Evolutionary conservation across 64 coral and sea anemone species (phyloP).

Genomic region (Acropora yongei): DNA sequence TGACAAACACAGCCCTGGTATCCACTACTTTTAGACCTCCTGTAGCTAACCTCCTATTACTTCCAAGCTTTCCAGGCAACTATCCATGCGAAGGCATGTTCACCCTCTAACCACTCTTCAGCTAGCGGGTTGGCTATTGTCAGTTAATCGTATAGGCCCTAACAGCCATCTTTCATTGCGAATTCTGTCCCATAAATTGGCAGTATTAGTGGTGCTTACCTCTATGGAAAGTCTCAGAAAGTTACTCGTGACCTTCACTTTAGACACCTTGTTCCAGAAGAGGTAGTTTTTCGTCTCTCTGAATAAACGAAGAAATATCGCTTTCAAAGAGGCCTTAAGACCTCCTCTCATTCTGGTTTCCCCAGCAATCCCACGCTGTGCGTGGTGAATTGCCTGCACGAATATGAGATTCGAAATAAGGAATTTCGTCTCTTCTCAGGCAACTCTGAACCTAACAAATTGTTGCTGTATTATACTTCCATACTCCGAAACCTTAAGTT

Average conservation of each 20-base stretch:
- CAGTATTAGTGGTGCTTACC: constrained; percentile 36
- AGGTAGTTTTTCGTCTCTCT: background rate
- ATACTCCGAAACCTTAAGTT: too few species aligned
- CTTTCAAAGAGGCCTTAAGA: too few species aligned
- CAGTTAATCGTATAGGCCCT: background rate
- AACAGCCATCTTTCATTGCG: constrained; percentile 4
- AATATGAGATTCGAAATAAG: background rate
- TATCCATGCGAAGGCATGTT: background rate
- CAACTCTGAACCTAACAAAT: too few species aligned
- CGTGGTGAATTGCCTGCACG: background rate
- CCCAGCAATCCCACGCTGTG: background rate
- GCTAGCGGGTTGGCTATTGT: background rate
- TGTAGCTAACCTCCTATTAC: background rate
- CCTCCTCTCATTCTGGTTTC: too few species aligned
- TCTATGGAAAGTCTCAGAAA: constrained; percentile 53
- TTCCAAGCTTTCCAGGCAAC: background rate
- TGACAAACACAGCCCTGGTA: background rate
- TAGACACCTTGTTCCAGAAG: constrained; percentile 14
- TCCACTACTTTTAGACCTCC: background rate
- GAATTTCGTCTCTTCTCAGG: too few species aligned
- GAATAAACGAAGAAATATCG: background rate
- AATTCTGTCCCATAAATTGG: constrained; percentile 32
- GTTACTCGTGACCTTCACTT: constrained; percentile 33
- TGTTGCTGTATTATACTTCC: too few species aligned
- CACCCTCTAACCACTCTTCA: background rate